phyloP scores from a whole-genome alignment of 2,888 invertebrate species.

The Girardia tigrina region DNA sequence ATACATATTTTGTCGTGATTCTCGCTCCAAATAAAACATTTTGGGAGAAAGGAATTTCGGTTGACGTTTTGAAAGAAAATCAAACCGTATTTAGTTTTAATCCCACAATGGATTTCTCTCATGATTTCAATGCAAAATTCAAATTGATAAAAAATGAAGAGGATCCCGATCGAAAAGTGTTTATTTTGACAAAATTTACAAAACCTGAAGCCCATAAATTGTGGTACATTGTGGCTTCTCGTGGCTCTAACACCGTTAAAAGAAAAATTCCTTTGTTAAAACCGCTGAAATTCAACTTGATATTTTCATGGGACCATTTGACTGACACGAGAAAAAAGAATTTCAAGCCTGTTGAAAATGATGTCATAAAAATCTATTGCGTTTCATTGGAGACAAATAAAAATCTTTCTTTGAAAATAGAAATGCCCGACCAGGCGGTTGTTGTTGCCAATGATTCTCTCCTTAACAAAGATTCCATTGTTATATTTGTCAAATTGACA shows the following conservation, averaged over 20 bases:
- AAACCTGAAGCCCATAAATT: neutral
- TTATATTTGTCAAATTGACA: neutral
- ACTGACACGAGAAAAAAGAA: neutral
- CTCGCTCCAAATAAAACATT: neutral
- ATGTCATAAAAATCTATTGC: conserved; percentile 4
- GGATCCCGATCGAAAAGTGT: neutral
- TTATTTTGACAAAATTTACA: neutral
- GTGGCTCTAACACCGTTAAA: neutral
- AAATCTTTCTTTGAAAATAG: neutral
- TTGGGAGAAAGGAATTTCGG: neutral
- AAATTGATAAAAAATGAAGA: neutral
- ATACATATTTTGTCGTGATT: neutral
- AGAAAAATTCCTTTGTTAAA: neutral
- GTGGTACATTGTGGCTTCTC: neutral
- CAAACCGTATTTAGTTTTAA: neutral
- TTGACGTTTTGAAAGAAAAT: neutral
- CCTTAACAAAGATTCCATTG: neutral
- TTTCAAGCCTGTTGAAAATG: neutral
- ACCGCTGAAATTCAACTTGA: neutral
- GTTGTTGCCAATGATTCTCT: neutral
- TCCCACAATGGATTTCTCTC: neutral
- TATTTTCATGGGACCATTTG: neutral
- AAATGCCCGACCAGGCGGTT: neutral
- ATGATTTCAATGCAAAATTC: neutral
- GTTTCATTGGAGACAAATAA: neutral